Percentiles rank a stretch among this genome's conserved stretches.
These are phyloP conservation scores for Lycophotia porphyrea DNA, from an alignment of 2,888 invertebrate species.

Conservation along the genomic window DNA sequence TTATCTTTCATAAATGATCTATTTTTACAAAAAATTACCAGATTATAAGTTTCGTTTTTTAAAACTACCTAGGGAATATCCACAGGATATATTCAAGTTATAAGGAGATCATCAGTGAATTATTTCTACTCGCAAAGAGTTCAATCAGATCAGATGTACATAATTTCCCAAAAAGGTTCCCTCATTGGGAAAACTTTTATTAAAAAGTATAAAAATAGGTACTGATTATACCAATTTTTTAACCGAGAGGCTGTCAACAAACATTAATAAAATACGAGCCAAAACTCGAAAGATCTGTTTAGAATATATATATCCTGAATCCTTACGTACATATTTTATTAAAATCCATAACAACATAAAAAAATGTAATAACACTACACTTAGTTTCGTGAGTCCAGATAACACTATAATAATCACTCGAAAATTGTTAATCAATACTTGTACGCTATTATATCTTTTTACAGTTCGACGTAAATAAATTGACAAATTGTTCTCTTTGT, in stretches of 20 bases:
- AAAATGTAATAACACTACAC: background rate
- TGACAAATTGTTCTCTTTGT: constrained; percentile 21
- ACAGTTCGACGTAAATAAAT: constrained; percentile 27
- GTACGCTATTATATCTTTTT: constrained; percentile 6
- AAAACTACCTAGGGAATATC: background rate
- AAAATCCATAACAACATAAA: constrained; percentile 19
- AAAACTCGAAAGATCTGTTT: background rate
- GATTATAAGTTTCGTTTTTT: background rate
- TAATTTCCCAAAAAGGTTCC: background rate
- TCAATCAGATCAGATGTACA: background rate
- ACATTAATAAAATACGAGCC: background rate
- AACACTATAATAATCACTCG: constrained; percentile 9
- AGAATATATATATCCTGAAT: background rate
- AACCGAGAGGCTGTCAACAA: background rate
- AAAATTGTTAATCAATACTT: constrained; percentile 9
- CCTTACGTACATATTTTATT: constrained; percentile 3
- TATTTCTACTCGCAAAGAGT: background rate
- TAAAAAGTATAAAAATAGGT: background rate
- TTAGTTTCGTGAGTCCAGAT: background rate
- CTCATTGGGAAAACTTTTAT: background rate
- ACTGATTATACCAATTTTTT: background rate
- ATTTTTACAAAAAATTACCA: background rate
- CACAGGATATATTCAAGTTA: background rate
- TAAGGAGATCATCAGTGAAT: background rate
- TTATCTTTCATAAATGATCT: background rate